These are phyloP conservation scores for Operophtera brumata DNA, from an alignment of 2,888 invertebrate species.

Conservation along the genomic window DNA sequence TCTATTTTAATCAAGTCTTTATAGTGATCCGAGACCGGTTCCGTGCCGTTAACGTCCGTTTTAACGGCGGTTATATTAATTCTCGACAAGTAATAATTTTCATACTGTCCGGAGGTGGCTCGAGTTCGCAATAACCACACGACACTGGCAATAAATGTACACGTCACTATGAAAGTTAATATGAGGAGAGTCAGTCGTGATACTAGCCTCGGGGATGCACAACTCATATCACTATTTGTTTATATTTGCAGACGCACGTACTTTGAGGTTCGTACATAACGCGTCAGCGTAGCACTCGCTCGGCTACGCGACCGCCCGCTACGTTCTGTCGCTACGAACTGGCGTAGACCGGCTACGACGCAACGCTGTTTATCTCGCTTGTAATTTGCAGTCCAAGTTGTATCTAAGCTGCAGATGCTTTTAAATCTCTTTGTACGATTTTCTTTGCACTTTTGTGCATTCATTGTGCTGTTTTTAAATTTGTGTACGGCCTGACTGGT, in stretches of 20 bases:
- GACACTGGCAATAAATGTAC: conserved; percentile 72
- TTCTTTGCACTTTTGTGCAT: conserved; percentile 69
- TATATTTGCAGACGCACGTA: conserved; percentile 63
- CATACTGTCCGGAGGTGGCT: conserved; percentile 68
- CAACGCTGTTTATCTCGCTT: conserved; percentile 63
- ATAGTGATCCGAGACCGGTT: conserved; percentile 69
- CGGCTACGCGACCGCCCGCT: conserved; percentile 59
- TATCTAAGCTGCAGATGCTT: conserved; percentile 73
- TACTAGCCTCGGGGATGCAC: conserved; percentile 70
- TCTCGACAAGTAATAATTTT: conserved; percentile 79
- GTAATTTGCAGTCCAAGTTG: conserved; percentile 73
- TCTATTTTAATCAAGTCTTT: conserved; percentile 79
- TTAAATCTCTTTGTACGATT: conserved; percentile 71
- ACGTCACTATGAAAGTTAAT: conserved; percentile 72
- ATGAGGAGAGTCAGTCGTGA: conserved; percentile 72
- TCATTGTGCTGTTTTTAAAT: conserved; percentile 64
- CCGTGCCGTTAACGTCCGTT: conserved; percentile 57
- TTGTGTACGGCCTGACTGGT: conserved; percentile 39
- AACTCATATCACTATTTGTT: conserved; percentile 80
- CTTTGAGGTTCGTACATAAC: conserved; percentile 65
- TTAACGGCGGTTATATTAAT: conserved; percentile 74
- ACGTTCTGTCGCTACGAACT: conserved; percentile 65
- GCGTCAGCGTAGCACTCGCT: conserved; percentile 62
- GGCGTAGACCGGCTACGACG: conserved; percentile 46
- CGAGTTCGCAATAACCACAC: conserved; percentile 72